Base-by-base conservation (phyloP, 1,140 invertebrate genomes). In the Parasteatoda tepidariorum region DNA sequence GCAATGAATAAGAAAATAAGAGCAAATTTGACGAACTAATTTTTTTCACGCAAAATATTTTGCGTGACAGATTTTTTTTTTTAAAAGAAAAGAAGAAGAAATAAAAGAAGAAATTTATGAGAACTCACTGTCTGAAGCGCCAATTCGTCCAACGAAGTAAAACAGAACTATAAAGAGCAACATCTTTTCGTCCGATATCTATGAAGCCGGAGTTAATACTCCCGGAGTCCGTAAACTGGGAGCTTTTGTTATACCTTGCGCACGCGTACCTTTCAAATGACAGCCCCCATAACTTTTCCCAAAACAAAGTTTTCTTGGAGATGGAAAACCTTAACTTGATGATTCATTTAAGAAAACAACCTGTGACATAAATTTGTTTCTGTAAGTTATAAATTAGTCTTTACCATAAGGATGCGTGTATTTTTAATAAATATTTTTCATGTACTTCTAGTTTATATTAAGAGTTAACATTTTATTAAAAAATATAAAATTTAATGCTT, bases 171-270 rank as follows among this genome's bases (percentile, higher is more conserved):
- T 61, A 78, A 78, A 78, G 74, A 41, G 66, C 38, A 78, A 57
- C 61, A 78, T 78, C 62, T 41, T 78, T 38, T 22, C 73, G 73
- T 62, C 73, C 73, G 74, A 33, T 26, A n/a, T 13, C 13, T 22
- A n/a, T 62, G 31, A 33, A 26, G n/a, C 61, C 74, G 61, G 74
- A 66, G 61, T 78, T 66, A n/a, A 38, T 24, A 54, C 74, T 66
- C 62, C 26, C 54, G n/a, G 9, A 38, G 74, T 78, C 74, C 59
- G 61, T 22, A 30, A 13, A 22, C 24, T 33, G 24, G 34, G 38
- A 31, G 61, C 33, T 28, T 75, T 75, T 75, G 73, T 75, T 75
- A 75, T 75, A 75, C 34, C 59, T 48, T 34, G 74, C 74, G 62
- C 74, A 66, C 41, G 74, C 74, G 61, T 78, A 41, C 6, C 61